Base-by-base conservation (phyloP, 2,888 invertebrate species). In the Synanthedon tipuliformis region DNA sequence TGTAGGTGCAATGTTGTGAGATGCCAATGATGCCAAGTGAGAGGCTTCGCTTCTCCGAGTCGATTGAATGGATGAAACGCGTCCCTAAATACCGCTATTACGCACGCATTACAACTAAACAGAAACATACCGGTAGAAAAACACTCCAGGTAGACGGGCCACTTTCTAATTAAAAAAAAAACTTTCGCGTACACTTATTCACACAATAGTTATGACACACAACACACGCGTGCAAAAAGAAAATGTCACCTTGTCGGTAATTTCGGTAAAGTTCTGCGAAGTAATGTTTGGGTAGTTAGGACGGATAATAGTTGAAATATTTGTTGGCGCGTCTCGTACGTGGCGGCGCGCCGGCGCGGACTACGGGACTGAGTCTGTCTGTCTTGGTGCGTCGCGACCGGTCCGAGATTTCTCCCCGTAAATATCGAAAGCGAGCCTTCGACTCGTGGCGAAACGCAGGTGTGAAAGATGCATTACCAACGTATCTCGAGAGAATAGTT, bases 321-420 rank as follows among this genome's bases (percentile, higher is more conserved):
- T 8, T 16, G 13, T n/a, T n/a, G 50, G 12, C 40, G 34, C 49
- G 49, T 7, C 16, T 34, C 12, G 34, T 13, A 34, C 77, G 73
- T 72, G 63, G 57, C 63, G 51, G 56, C 58, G 53, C 23, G 57
- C 52, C 61, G 70, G 65, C 73, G 77, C 70, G 70, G 61, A 64
- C 75, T 78, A 73, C 73, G 73, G 48, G 61, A 71, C 73, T 72
- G 68, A 55, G 56, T 49, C 12, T 63, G 67, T 59, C 56, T 61
- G 62, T 62, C 61, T 56, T 62, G 55, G 54, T 61, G 34, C 62
- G 58, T 59, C 60, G 64, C 67, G 70, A 78, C 83, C 82, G 82
- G 84, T 83, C 73, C 52, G 73, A 77, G 85, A 85, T 86, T 86
- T 86, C 86, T 85, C 86, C 83, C 83, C 82, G 83, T 82, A 80